Base-by-base conservation (phyloP, 2,797 vertebrate species). In the Acipenser transmontanus region DNA sequence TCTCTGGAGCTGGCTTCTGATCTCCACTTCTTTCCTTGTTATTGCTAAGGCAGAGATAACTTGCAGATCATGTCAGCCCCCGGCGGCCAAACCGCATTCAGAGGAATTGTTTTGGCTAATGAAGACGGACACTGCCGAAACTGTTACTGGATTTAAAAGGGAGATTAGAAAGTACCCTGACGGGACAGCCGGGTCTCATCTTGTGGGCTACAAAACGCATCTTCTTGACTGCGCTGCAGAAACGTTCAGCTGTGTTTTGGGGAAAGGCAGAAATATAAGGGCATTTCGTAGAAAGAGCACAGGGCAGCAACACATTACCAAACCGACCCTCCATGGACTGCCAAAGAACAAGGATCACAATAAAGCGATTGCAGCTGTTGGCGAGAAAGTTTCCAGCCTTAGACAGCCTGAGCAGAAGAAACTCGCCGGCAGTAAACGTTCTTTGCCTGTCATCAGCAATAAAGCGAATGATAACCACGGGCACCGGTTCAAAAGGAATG, bases 31-130 rank as follows among this genome's bases (percentile, higher is more conserved):
- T 51, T 81, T 83, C 2, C 80, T 87, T 71, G 79, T 74, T n/a
- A 77, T 72, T 63, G 70, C 76, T 71, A 67, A 81, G 51, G 80
- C 91, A 70, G 91, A 90, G 71, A 89, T 95, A 86, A 94, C 89
- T 78, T 94, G 93, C 85, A 86, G 90, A 78, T 92, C 91, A n/a
- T 94, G 92, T 75, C 90, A 81, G 63, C 69, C 72, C 64, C 76
- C 80, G 66, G 7, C 9, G 4, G 75, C 76, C 67, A 77, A 77
- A 74, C 77, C 79, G 77, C 82, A 71, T 48, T 71, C 80, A 17
- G 79, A 17, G 79, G 83, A 86, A 83, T 80, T 89, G 77, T 57
- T 52, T 68, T 68, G 2, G 66, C 51, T 80, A 74, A 68, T 88
- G 65, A 79, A 69, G 69, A 76, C 80, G 63, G 79, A 81, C 73